These are phyloP conservation scores for Nomada fucata DNA, from an alignment of 2,888 invertebrate species.

Conservation along the genomic window DNA sequence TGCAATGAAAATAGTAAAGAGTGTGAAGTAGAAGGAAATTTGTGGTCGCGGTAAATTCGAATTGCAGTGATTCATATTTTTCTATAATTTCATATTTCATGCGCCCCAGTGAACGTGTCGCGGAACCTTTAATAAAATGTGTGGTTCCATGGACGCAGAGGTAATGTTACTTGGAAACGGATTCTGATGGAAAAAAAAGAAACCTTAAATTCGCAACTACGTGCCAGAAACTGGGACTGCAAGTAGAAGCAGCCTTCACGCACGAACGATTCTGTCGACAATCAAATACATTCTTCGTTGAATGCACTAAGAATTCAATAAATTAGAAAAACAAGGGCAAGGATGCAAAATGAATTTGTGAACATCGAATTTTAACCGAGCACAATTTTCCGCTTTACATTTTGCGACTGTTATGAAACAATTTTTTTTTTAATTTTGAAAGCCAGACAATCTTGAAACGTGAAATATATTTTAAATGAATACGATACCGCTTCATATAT, in stretches of 20 bases:
- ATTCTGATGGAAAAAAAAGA: not conserved
- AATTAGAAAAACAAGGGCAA: not conserved
- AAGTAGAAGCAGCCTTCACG: constrained; percentile 5
- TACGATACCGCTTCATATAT: too few relatives aligned
- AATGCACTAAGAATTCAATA: not conserved
- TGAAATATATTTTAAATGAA: too few relatives aligned
- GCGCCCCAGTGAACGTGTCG: not conserved
- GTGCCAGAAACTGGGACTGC: not conserved
- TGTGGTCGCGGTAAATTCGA: not conserved
- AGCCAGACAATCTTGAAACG: too few relatives aligned
- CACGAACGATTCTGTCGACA: constrained; percentile 10
- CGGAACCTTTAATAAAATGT: not conserved
- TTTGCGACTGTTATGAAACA: not conserved
- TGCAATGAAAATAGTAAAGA: too few relatives aligned
- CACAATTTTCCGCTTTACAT: too few relatives aligned
- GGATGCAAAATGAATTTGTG: not conserved
- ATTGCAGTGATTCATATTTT: not conserved
- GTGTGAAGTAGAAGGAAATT: not conserved
- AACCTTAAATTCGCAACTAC: not conserved
- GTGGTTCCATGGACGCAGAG: not conserved
- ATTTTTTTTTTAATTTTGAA: not conserved
- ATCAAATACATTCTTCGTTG: constrained; percentile 4
- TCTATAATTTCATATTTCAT: not conserved
- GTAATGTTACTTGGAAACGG: not conserved
- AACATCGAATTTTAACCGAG: too few relatives aligned